Evolutionary conservation across 64 coral and sea anemone genomes (phyloP).

Genomic region (Dendrophyllia cribrosa): DNA sequence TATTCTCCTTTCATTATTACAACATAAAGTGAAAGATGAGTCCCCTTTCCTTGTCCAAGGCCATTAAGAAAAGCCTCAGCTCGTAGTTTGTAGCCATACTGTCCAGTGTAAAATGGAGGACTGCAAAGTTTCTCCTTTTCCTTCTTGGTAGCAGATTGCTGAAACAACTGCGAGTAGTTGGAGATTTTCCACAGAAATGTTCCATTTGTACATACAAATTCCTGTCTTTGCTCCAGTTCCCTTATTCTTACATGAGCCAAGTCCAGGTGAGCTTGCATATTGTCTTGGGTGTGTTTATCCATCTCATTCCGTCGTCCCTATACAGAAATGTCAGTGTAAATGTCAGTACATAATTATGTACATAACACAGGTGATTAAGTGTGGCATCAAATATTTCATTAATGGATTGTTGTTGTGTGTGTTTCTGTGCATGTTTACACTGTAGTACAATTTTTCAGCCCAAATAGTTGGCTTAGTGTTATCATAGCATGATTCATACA

Average conservation of each 20-base stretch:
- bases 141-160: constrained; percentile 94
- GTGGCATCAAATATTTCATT: too few species aligned
- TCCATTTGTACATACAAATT: constrained; percentile 90
- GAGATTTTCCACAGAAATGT: constrained; percentile 99
- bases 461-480: too few species aligned
- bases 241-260: constrained; percentile 93
- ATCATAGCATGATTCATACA: too few species aligned
- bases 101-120: constrained; percentile 98
- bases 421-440: too few species aligned
- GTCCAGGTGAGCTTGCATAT: constrained; percentile 83
- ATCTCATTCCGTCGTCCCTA: constrained; percentile 90
- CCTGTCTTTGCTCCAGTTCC: constrained; percentile 90
- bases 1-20: constrained; percentile 99
- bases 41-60: constrained; percentile 96
- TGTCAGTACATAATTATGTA: too few species aligned
- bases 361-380: too few species aligned
- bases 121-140: constrained; percentile 99
- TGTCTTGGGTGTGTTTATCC: constrained; percentile 87
- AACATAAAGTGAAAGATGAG: constrained; percentile 97
- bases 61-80: constrained; percentile 98
- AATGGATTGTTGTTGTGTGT: too few species aligned
- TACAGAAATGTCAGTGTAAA: not conserved
- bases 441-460: too few species aligned
- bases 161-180: constrained; percentile 90
- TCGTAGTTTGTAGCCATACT: constrained; percentile 97